phyloP scores from a whole-genome alignment of 2,888 invertebrate species.

The Xiphydria camelus region DNA sequence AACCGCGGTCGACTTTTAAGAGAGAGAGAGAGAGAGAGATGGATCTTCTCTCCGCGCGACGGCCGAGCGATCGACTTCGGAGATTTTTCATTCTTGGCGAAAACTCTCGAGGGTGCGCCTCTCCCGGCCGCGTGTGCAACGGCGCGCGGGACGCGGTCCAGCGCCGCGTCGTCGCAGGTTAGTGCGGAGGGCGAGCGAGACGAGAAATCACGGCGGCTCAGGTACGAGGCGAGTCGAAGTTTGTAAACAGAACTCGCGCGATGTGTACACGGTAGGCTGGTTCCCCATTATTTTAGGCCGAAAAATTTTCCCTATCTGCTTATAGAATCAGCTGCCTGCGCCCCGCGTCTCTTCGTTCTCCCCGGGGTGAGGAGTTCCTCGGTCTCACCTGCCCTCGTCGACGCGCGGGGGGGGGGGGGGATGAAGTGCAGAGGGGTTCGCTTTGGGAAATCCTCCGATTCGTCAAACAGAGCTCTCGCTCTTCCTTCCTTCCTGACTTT shows the following conservation, averaged over 20 bases:
- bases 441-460: slow-evolving; percentile 27
- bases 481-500: not conserved
- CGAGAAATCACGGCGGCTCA: not conserved
- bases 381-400: slow-evolving; percentile 18
- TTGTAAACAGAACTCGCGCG: slow-evolving; percentile 42
- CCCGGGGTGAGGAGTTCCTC: slow-evolving; percentile 12
- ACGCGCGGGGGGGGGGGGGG: slow-evolving; percentile 23
- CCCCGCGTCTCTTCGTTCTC: too few species aligned
- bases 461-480: slow-evolving; percentile 21
- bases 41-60: too few species aligned
- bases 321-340: slow-evolving; percentile 57
- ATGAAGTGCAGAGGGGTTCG: slow-evolving; percentile 27
- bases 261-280: slow-evolving; percentile 47
- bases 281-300: slow-evolving; percentile 50
- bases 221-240: slow-evolving; percentile 23
- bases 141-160: too few species aligned
- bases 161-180: too few species aligned
- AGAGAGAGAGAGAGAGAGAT: too few species aligned
- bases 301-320: slow-evolving; percentile 48
- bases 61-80: too few species aligned
- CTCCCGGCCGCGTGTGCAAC: too few species aligned
- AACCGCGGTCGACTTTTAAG: too few species aligned
- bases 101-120: too few species aligned
- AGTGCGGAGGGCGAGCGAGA: too few species aligned
- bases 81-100: too few species aligned